Evolutionary conservation across 2,797 vertebrate species (phyloP).

Genomic region (Chelon auratus): DNA sequence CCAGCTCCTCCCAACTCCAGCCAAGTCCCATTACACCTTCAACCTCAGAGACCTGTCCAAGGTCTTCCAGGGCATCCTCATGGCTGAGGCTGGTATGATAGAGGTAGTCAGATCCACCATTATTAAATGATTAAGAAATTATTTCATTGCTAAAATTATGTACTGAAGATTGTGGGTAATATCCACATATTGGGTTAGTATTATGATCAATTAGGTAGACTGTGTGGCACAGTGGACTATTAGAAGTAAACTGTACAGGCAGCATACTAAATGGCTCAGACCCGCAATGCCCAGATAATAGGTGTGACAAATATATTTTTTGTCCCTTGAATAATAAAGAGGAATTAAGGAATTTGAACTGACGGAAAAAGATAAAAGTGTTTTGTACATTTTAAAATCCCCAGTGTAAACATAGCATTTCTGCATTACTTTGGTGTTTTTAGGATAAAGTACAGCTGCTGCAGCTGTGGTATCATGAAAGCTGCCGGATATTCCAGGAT

Average conservation of each 20-base stretch:
- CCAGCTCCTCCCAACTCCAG: slow-evolving; percentile 93
- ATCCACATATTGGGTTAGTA: neutral
- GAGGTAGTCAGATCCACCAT: slow-evolving; percentile 75
- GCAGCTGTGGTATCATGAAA: slow-evolving; percentile 93
- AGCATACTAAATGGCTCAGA: neutral
- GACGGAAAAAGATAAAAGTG: neutral
- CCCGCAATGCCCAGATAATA: neutral
- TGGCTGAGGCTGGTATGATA: slow-evolving; percentile 87
- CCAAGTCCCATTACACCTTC: slow-evolving; percentile 95
- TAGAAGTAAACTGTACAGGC: neutral
- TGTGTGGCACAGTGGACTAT: neutral
- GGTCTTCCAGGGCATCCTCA: slow-evolving; percentile 95
- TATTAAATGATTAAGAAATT: slow-evolving; percentile 12
- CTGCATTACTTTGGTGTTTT: neutral
- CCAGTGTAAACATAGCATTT: neutral
- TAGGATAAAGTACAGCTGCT: slow-evolving; percentile 84
- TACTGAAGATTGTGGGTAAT: neutral
- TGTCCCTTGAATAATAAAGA: neutral
- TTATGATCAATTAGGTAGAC: neutral
- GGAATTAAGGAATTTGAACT: neutral
- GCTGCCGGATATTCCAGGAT: slow-evolving; percentile 91
- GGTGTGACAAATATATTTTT: neutral
- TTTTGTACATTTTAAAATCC: neutral
- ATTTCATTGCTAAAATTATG: neutral
- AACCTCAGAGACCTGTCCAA: slow-evolving; percentile 95